A percentile compares a stretch with the other conserved stretches of the same genome.
Evolutionary conservation across 2,113 vertebrate species (phyloP).

Genomic region (Oreamnos americanus): DNA sequence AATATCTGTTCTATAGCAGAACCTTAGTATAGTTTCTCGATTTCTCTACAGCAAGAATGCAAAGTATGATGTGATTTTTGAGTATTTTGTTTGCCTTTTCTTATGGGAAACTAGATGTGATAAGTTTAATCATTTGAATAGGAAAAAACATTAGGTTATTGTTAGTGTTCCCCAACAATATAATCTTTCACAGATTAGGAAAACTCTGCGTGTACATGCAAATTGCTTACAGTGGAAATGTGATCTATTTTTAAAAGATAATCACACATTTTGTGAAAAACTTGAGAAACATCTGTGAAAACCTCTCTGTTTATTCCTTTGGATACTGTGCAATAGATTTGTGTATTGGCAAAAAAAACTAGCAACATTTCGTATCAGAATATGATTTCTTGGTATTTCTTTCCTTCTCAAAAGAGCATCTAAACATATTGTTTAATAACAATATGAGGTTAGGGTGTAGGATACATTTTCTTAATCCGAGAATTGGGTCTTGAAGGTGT

Average conservation of each 20-base stretch:
- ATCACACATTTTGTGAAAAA: not conserved
- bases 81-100: constrained; percentile 28
- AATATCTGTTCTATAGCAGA: not conserved
- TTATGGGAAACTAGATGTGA: not conserved
- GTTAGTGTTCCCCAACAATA: not conserved
- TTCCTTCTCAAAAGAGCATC: not conserved
- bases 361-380: not conserved
- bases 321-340: not conserved
- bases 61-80: not conserved
- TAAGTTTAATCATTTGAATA: not conserved
- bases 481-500: not conserved
- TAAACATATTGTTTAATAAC: not conserved
- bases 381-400: not conserved
- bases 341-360: not conserved
- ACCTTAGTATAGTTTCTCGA: constrained; percentile 1
- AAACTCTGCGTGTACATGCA: not conserved
- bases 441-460: not conserved
- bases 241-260: not conserved
- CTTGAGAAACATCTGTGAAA: not conserved
- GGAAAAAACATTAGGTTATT: not conserved
- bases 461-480: constrained; percentile 17
- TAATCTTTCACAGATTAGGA: not conserved
- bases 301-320: not conserved
- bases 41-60: not conserved
- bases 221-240: not conserved